Base-by-base conservation (phyloP, 2,113 vertebrate species). In the Istiophorus platypterus region DNA sequence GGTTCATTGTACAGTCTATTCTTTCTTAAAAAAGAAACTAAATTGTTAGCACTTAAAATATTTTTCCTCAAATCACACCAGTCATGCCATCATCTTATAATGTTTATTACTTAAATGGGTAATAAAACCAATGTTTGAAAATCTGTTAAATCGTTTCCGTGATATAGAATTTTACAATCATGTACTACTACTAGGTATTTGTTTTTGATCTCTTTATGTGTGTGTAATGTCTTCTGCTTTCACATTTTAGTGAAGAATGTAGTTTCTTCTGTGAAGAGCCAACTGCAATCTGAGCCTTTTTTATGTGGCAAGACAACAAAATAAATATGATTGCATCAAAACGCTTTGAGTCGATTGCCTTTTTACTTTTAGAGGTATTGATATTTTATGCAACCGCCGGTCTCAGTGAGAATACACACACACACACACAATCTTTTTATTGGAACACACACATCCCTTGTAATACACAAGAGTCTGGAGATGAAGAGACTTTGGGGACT, bases 191-290 rank as follows among this genome's bases (percentile, higher is more conserved):
- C 11, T 85, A 72, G 75, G 20, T 62, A 8, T 88, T 37, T 24
- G 10, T 75, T 70, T 41, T 80, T 67, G 1, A 26, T 78, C 49
- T 74, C 10, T 62, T 56, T 72, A 42, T 81, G 37, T 82, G 34
- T 65, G 9, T 66, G 5, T 75, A 45, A 22, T 39, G 47, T 61
- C 49, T 86, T 79, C 49, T 72, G 66, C 73, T 87, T 96, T 95
- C 94, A 95, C 95, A 93, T 95, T 95, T 93, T 94, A 87, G 95
- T 95, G 95, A 95, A 95, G 84, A 87, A 85, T 77, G 86, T 85
- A 80, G 86, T 90, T 76, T 96, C 95, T 96, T 96, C 95, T 95
- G 90, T 96, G 95, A 96, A 96, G 95, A 96, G 84, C 82, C 79
- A 65, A 65, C 92, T 93, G 85, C 91, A 94, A 89, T 92, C 88